Conservation (phyloP, 2,113 vertebrate species). For the Xenopus borealis region DNA sequence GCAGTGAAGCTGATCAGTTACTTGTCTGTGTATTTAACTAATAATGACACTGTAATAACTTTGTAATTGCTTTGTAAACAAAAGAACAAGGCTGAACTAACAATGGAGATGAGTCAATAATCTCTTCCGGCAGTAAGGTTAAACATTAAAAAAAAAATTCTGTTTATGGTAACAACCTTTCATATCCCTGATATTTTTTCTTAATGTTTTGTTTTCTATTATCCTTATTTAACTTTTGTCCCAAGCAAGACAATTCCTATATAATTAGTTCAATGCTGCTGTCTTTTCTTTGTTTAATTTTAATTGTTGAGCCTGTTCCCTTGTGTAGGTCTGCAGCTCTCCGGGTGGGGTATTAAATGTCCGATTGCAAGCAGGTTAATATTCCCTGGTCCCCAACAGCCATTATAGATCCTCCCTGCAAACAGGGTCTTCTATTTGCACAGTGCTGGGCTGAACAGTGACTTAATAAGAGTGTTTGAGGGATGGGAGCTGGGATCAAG, state of each 20-base stretch:
- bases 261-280: slow-evolving; percentile 3
- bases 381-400: slow-evolving; percentile 50
- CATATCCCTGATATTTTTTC: background rate
- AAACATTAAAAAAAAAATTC: slow-evolving; percentile 3
- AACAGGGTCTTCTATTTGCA: slow-evolving; percentile 54
- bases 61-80: slow-evolving; percentile 15
- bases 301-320: slow-evolving; percentile 2
- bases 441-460: slow-evolving; percentile 46
- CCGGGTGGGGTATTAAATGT: slow-evolving; percentile 62
- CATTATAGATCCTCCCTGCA: slow-evolving; percentile 51
- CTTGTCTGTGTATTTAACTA: slow-evolving; percentile 14
- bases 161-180: too few relatives aligned
- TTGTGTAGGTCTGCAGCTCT: slow-evolving; percentile 50
- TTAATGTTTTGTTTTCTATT: slow-evolving; percentile 17
- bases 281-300: slow-evolving; percentile 9
- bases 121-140: slow-evolving; percentile 11
- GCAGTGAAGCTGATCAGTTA: slow-evolving; percentile 3
- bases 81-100: slow-evolving; percentile 23
- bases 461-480: slow-evolving; percentile 45
- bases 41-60: slow-evolving; percentile 29
- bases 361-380: slow-evolving; percentile 57
- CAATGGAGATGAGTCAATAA: slow-evolving; percentile 14
- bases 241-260: background rate
- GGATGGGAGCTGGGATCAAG: slow-evolving; percentile 21
- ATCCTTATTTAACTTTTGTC: slow-evolving; percentile 26